phyloP scores from a whole-genome alignment of 2,113 vertebrate genomes.

The Acinonyx jubatus region DNA sequence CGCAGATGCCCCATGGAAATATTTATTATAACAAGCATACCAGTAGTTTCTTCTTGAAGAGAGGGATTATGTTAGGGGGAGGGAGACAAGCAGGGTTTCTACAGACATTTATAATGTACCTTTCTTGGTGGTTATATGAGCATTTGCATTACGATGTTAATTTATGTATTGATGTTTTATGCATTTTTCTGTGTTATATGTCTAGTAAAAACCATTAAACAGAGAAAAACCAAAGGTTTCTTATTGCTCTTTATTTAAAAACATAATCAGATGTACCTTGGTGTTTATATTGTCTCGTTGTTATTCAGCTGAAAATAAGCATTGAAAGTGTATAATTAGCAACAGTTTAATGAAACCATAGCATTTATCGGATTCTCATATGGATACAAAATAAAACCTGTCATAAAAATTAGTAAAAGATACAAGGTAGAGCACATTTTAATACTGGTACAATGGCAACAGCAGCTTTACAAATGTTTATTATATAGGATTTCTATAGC shows the following conservation, averaged over 20 bases:
- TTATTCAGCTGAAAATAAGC: not conserved
- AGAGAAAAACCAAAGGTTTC: not conserved
- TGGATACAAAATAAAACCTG: slow-evolving; percentile 46
- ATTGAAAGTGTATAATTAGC: not conserved
- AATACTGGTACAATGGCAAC: slow-evolving; percentile 63
- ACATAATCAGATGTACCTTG: not conserved
- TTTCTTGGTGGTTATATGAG: not conserved
- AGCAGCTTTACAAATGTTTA: slow-evolving; percentile 67
- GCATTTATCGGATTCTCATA: not conserved
- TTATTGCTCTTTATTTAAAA: slow-evolving; percentile 59
- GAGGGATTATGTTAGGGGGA: not conserved
- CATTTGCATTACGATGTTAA: not conserved
- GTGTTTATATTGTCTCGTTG: slow-evolving; percentile 31
- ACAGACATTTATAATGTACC: not conserved
- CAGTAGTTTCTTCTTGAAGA: not conserved
- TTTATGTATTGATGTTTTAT: not conserved
- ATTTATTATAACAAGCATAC: not conserved
- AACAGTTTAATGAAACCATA: slow-evolving; percentile 52
- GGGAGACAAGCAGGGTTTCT: not conserved
- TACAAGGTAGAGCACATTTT: slow-evolving; percentile 34
- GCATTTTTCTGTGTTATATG: not conserved
- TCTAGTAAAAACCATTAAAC: not conserved
- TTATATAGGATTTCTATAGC: not conserved
- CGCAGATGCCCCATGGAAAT: not conserved
- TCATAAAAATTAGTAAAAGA: slow-evolving; percentile 59